Evolutionary conservation across 2,797 vertebrate species (phyloP), one percentile per base, ranked within the genome.

Genomic region (Threskiornis aethiopicus): DNA sequence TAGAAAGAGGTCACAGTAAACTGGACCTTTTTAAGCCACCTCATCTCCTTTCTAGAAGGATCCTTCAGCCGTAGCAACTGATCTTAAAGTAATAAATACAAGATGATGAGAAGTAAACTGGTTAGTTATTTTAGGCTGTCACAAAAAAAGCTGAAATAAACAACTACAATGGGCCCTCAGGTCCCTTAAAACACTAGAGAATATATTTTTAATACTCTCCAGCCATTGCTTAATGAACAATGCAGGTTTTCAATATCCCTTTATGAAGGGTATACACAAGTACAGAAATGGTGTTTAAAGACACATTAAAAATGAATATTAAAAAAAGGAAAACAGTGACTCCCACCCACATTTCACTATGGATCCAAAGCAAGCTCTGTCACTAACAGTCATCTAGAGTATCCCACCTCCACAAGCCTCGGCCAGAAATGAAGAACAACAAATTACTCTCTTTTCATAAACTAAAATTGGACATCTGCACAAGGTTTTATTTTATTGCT

Each of bases 81-180:
- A 75, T 66, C 54, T 80, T 64, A 35, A 8, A 94, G 41, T 70
- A 96, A 90, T 39, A 94, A 95, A 94, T 39, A 91, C 26, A 65
- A 26, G 62, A 94, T 20, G 51, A 94, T 52, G 79, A 96, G 89
- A 84, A 88, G 72, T 76, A 92, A 94, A 93, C 54, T 28, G 47
- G 42, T 76, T 69, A 58, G 82, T 90, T 91, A 94, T 91, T 95
- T 86, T 47, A 92, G 85, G 33, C 46, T 90, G 76, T 33, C 91
- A 88, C 65, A 83, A 65, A 86, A 61, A 83, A 85, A 87, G n/a
- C 71, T 90, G 64, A 16, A 85, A 73, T 67, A 93, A 96, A 95
- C 83, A 91, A 79, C 72, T 54, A 77, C 64, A 77, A 5, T 11
- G 69, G 59, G 62, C 51, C 37, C 65, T 89, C 28, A 41, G 58